Evolutionary conservation across 2,888 invertebrate species (phyloP).

Genomic region (Gryllus longicercus): DNA sequence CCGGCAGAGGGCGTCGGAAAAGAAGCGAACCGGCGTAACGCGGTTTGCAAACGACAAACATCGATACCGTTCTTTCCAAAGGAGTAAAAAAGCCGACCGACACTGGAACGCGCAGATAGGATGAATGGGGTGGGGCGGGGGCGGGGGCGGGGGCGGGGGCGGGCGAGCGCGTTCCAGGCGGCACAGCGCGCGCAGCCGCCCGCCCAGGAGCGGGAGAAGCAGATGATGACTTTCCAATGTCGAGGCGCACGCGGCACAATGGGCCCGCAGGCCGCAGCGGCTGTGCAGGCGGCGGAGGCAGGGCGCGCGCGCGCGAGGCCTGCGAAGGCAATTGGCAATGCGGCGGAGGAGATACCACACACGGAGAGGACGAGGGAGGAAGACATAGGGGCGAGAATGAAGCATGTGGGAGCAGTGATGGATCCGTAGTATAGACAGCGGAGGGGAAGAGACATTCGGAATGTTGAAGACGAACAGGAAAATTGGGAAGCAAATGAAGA

Average conservation of each 20-base stretch:
- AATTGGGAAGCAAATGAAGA: too few relatives aligned
- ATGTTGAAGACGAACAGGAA: too few relatives aligned
- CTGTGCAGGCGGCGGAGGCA: background rate
- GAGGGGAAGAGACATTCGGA: too few relatives aligned
- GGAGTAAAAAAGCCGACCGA: background rate
- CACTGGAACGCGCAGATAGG: conserved; percentile 3
- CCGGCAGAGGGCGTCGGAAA: too few relatives aligned
- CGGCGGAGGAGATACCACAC: too few relatives aligned
- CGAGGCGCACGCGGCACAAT: background rate
- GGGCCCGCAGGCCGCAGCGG: background rate
- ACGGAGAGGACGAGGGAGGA: too few relatives aligned
- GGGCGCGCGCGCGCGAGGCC: background rate
- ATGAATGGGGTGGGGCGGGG: background rate
- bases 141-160: background rate
- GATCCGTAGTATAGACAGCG: too few relatives aligned
- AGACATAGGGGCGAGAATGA: too few relatives aligned
- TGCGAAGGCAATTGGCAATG: too few relatives aligned
- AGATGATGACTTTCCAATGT: conserved; percentile 17
- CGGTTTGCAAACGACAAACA: background rate
- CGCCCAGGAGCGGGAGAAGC: background rate
- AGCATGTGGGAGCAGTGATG: too few relatives aligned
- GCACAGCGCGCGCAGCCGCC: background rate
- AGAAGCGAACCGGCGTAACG: too few relatives aligned
- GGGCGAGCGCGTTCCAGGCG: background rate
- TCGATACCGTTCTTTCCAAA: background rate